Base-by-base conservation (phyloP, 2,888 invertebrate genomes). In the Creontiades dilutus region DNA sequence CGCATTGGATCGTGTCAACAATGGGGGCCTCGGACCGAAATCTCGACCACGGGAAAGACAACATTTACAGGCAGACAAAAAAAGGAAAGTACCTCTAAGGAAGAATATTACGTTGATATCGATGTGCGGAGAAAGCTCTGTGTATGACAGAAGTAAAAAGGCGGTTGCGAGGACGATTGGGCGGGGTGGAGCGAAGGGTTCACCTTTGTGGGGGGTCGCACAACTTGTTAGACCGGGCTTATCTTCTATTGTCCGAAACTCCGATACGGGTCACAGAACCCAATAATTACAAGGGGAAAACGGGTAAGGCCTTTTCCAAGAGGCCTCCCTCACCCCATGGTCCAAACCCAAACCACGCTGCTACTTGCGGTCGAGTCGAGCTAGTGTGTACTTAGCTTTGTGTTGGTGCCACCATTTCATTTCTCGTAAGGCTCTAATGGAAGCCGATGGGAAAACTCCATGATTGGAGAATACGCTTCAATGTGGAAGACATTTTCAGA, bases 231-330 rank as follows among this genome's bases (percentile, higher is more conserved):
- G 90, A 90, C 52, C 82, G 23, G 75, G 78, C 86, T 90, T 90
- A 90, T 90, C 90, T 90, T 37, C 78, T 57, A 86, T 90, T 90
- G 90, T 90, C 90, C 90, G 86, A 78, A 90, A 76, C 78, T 90
- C 86, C 86, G 46, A 80, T 80, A 88, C 90, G 90, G 90, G 90
- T 90, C 90, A 90, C 78, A 57, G 86, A 57, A 90, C 57, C 90
- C 90, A 90, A 90, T 90, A 90, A 90, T 90, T 90, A 86, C 90
- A 76, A 80, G 86, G 80, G 52, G 52, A 23, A 23, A 68, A 68
- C 68, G 68, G 23, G 27, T 23, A 23, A 68, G 68, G 23, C 68
- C 23, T 23, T 61, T 19, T 23, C 37, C 37, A 37, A 27, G 23
- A 23, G 27, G 61, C 61, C 9, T 3, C 16, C 68, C 19, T 23